A percentile compares a stretch with the other conserved stretches of the same genome.
phyloP scores from a whole-genome alignment of 1,140 invertebrate genomes.

The Drosophila virilis region DNA sequence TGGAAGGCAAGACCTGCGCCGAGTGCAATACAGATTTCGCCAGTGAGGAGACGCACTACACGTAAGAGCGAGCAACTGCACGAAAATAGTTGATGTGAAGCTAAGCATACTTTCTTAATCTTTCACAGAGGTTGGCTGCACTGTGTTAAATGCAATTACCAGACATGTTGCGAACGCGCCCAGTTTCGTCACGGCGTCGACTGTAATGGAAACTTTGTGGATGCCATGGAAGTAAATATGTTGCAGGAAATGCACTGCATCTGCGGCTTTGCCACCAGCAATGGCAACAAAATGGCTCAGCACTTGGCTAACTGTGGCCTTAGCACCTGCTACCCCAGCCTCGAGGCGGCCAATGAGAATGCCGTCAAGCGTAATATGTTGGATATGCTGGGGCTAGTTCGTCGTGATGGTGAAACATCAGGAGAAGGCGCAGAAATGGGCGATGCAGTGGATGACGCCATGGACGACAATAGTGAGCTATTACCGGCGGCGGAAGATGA shows the following conservation, averaged over 20 bases:
- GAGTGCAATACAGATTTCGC: conserved; percentile 75
- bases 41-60: conserved; percentile 77
- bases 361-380: conserved; percentile 86
- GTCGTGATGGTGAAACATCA: conserved; percentile 78
- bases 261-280: conserved; percentile 89
- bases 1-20: conserved; percentile 72
- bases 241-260: conserved; percentile 89
- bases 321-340: conserved; percentile 87
- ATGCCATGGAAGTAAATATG: conserved; percentile 85
- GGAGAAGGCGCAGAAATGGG: conserved; percentile 64
- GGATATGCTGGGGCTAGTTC: conserved; percentile 85
- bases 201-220: conserved; percentile 85
- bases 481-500: conserved; percentile 22
- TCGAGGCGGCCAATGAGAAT: conserved; percentile 86
- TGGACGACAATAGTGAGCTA: conserved; percentile 38
- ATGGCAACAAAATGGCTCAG: conserved; percentile 88
- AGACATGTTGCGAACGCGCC: conserved; percentile 90
- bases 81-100: neutral
- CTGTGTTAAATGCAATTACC: conserved; percentile 91
- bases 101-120: neutral
- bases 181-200: conserved; percentile 89
- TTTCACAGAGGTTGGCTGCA: conserved; percentile 87
- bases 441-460: conserved; percentile 37
- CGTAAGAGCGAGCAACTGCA: conserved; percentile 53
- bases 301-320: conserved; percentile 87